These are phyloP conservation scores for Calephelis nemesis DNA, from an alignment of 1,140 invertebrate genomes.

Conservation along the genomic window DNA sequence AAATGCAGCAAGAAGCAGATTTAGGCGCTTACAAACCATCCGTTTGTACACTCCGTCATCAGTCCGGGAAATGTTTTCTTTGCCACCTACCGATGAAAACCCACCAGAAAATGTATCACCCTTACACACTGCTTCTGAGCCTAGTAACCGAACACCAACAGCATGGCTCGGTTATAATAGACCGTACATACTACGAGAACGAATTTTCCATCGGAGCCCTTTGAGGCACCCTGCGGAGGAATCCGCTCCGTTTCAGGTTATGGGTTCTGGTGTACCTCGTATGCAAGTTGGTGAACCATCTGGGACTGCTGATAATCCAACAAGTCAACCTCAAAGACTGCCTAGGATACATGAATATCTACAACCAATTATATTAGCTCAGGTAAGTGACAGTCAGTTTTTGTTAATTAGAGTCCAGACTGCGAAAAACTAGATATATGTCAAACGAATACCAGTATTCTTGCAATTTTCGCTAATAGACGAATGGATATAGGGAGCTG, in stretches of 20 bases:
- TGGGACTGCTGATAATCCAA: conserved; percentile 44
- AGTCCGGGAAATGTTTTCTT: conserved; percentile 64
- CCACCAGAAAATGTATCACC: conserved; percentile 39
- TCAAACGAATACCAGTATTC: too few species aligned
- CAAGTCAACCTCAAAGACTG: conserved; percentile 47
- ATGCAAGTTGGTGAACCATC: conserved; percentile 82
- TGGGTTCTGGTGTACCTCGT: conserved; percentile 73
- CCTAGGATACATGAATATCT: conserved; percentile 67
- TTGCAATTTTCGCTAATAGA: too few species aligned
- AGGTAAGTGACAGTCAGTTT: conserved; percentile 43
- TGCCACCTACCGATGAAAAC: conserved; percentile 46
- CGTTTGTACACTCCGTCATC: conserved; percentile 64
- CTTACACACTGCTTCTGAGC: conserved; percentile 44
- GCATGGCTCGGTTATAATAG: conserved; percentile 44
- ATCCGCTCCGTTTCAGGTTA: conserved; percentile 44
- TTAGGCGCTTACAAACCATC: conserved; percentile 62
- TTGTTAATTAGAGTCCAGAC: too few species aligned
- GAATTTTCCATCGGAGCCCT: conserved; percentile 30
- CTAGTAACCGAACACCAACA: conserved; percentile 40
- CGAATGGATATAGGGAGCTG: too few species aligned
- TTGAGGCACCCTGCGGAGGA: conserved; percentile 33
- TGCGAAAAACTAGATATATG: too few species aligned
- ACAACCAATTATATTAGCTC: conserved; percentile 68
- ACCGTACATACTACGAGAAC: conserved; percentile 59
- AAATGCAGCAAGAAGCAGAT: conserved; percentile 57